These are phyloP conservation scores for Kuschelorhynchus macadamiae DNA, from an alignment of 2,888 invertebrate species.

Conservation along the genomic window DNA sequence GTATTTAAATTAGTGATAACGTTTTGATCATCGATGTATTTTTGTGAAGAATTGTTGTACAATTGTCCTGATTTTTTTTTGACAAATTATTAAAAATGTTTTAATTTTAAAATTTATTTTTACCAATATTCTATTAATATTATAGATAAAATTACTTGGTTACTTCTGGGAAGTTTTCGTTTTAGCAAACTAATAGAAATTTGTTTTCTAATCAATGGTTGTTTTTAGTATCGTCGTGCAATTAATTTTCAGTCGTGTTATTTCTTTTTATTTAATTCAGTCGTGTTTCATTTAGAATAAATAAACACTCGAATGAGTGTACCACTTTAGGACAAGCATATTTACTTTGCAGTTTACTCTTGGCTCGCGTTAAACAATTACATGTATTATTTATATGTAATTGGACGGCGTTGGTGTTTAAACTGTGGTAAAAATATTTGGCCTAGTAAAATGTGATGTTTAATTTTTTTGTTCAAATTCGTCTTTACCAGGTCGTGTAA, in stretches of 20 bases:
- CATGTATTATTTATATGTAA: constrained; percentile 5
- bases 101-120: no score
- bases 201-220: no score
- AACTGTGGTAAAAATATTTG: constrained; percentile 19
- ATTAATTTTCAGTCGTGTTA: constrained; percentile 14
- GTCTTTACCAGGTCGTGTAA: constrained; percentile 35
- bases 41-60: no score
- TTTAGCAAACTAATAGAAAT: no score
- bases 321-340: constrained; percentile 23
- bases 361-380: constrained; percentile 1
- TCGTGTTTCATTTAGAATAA: constrained; percentile 10
- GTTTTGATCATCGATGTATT: no score
- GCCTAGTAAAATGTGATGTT: constrained; percentile 39
- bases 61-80: no score
- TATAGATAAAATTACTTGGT: no score
- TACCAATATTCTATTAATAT: no score
- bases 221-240: no score
- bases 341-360: constrained; percentile 13
- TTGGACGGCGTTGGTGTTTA: not conserved
- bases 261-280: constrained; percentile 2
- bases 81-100: no score
- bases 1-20: no score
- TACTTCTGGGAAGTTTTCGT: no score
- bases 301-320: constrained; percentile 14
- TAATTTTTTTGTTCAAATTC: constrained; percentile 41